phyloP scores from a whole-genome alignment of 2,113 vertebrate species.

The Microcebus ravelobensis region DNA sequence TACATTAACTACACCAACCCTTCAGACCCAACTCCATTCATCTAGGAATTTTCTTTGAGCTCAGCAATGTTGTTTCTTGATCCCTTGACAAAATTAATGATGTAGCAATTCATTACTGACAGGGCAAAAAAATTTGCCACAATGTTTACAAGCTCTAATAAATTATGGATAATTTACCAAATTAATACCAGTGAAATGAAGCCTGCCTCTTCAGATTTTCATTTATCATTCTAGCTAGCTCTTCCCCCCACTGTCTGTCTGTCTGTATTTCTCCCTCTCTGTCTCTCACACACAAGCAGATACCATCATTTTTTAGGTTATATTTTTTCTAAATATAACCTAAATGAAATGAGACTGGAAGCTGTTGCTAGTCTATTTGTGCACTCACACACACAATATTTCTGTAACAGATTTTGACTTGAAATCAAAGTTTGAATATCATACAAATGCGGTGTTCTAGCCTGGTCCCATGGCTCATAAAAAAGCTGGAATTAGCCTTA shows the following conservation, averaged over 20 bases:
- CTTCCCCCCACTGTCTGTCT: too few species aligned
- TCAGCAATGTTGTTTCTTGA: conserved; percentile 47
- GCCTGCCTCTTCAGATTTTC: conserved; percentile 52
- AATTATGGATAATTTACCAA: conserved; percentile 78
- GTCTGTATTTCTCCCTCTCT: too few species aligned
- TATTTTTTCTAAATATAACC: not conserved
- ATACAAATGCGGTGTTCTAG: not conserved
- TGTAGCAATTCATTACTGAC: conserved; percentile 73
- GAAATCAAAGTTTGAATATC: not conserved
- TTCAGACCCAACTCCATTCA: not conserved
- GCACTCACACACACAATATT: not conserved
- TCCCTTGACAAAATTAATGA: conserved; percentile 73
- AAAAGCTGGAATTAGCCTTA: not conserved
- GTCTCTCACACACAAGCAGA: not conserved
- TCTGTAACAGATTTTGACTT: not conserved
- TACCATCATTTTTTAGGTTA: not conserved
- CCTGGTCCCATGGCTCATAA: not conserved
- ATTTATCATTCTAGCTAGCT: conserved; percentile 51
- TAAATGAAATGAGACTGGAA: not conserved
- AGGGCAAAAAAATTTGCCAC: conserved; percentile 63
- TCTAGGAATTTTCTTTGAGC: not conserved
- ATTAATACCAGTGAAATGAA: conserved; percentile 64
- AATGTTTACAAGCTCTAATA: conserved; percentile 73
- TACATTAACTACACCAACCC: not conserved
- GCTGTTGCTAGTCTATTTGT: not conserved